Conservation (phyloP, 2,113 vertebrate genomes). For the Oncorhynchus kisutch region DNA sequence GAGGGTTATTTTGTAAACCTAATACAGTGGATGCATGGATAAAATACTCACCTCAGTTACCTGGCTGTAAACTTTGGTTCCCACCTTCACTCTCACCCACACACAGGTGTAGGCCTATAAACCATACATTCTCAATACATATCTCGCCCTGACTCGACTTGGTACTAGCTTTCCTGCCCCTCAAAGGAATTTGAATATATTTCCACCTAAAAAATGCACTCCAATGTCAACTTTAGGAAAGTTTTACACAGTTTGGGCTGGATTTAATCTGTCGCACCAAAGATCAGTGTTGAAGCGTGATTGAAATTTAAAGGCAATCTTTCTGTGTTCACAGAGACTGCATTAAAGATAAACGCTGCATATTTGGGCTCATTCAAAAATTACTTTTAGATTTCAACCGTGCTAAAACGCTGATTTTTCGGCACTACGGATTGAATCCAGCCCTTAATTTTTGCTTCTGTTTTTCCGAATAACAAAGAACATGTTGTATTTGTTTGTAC, state of each 20-base stretch:
- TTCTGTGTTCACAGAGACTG: too few relatives aligned
- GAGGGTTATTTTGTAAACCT: constrained; percentile 3
- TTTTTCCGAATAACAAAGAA: neutral
- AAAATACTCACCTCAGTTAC: neutral
- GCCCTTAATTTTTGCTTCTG: neutral
- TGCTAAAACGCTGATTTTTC: too few relatives aligned
- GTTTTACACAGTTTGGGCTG: neutral
- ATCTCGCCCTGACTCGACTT: too few relatives aligned
- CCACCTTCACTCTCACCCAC: neutral
- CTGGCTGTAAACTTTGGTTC: neutral
- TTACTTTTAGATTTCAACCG: too few relatives aligned
- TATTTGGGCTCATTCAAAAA: too few relatives aligned
- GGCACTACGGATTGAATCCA: too few relatives aligned
- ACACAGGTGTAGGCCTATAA: neutral
- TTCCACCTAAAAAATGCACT: neutral
- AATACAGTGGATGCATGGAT: constrained; percentile 8
- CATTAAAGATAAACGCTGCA: too few relatives aligned
- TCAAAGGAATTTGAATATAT: neutral
- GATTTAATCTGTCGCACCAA: too few relatives aligned
- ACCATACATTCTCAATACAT: neutral
- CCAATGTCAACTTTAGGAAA: neutral
- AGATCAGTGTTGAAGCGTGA: too few relatives aligned
- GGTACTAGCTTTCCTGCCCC: neutral
- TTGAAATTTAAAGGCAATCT: too few relatives aligned
- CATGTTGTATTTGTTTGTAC: neutral